Evolutionary conservation across 2,797 vertebrate genomes (phyloP).

Genomic region (Acrossocheilus fasciatus): DNA sequence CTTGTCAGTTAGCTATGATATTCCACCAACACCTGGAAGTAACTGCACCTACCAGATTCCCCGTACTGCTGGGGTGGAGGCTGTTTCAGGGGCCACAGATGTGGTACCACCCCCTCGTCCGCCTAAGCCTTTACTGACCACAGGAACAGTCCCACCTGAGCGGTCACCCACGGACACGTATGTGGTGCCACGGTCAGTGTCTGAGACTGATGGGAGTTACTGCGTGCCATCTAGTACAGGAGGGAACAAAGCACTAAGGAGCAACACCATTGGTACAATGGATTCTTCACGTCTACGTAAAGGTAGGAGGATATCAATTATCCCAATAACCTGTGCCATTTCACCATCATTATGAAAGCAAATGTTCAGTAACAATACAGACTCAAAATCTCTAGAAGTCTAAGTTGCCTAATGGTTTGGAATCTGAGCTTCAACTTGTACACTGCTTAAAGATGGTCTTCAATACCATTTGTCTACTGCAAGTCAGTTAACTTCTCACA

Average conservation of each 20-base stretch:
- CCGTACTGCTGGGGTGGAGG: slow-evolving; percentile 85
- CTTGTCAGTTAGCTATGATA: slow-evolving; percentile 93
- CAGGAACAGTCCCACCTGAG: slow-evolving; percentile 81
- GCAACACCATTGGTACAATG: slow-evolving; percentile 92
- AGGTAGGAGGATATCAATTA: slow-evolving; percentile 79
- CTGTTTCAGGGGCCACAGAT: slow-evolving; percentile 76
- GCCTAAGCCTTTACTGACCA: slow-evolving; percentile 87
- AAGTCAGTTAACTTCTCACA: not conserved
- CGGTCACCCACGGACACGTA: slow-evolving; percentile 92
- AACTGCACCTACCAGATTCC: slow-evolving; percentile 93
- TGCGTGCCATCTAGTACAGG: slow-evolving; percentile 85
- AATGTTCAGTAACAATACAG: not conserved
- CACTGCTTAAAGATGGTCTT: not conserved
- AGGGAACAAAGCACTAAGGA: slow-evolving; percentile 82
- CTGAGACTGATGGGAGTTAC: slow-evolving; percentile 92
- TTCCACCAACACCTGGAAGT: slow-evolving; percentile 93
- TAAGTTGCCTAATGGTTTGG: not conserved
- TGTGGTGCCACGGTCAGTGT: slow-evolving; percentile 82
- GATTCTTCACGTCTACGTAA: slow-evolving; percentile 89
- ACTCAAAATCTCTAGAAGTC: not conserved
- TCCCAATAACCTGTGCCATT: not conserved
- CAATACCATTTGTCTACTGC: not conserved
- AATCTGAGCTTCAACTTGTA: not conserved
- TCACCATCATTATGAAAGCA: not conserved
- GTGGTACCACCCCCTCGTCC: slow-evolving; percentile 93